Percentiles rank a stretch among this genome's conserved stretches.
These are phyloP conservation scores for Merops nubicus DNA, from an alignment of 2,113 vertebrate genomes.

Conservation along the genomic window DNA sequence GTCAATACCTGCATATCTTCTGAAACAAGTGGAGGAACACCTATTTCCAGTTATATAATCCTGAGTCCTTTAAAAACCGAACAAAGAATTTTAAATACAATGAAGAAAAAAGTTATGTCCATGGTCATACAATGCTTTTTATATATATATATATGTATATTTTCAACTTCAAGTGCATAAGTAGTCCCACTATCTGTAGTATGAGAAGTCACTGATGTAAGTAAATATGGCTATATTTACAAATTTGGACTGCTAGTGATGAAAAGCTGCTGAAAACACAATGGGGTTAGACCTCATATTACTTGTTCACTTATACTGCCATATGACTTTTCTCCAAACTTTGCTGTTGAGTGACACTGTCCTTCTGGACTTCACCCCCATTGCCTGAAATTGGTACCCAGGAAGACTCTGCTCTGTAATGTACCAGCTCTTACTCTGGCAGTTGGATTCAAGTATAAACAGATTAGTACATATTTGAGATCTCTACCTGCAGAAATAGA, in stretches of 20 bases:
- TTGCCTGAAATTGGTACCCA: background rate
- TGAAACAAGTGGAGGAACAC: background rate
- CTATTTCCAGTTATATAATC: background rate
- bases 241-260: background rate
- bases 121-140: background rate
- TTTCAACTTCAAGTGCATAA: background rate
- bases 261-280: background rate
- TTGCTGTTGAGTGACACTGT: background rate
- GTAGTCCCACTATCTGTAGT: background rate
- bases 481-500: background rate
- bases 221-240: background rate
- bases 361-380: accelerated
- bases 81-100: background rate
- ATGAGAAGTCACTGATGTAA: background rate
- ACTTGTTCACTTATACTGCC: background rate
- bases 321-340: background rate
- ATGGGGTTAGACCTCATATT: background rate
- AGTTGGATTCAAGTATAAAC: background rate
- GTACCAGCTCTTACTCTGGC: background rate
- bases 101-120: background rate
- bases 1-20: background rate
- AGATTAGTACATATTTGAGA: background rate
- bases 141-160: too few relatives aligned
- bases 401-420: background rate
- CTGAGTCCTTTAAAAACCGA: background rate